Conservation (phyloP, 2,113 vertebrate genomes). For the Tylochromis polylepis region DNA sequence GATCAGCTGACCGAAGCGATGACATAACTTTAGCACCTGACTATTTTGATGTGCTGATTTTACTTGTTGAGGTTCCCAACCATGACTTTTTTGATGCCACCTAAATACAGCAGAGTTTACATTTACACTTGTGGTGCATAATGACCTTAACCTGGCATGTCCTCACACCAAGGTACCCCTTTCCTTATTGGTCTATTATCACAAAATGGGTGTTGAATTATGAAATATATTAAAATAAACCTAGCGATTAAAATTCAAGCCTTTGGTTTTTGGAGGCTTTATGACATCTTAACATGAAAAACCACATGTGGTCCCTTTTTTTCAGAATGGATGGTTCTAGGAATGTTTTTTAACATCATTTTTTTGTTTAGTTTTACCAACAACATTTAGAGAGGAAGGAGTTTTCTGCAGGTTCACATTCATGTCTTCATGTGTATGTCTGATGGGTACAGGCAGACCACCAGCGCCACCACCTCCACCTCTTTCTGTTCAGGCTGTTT, state of each 20-base stretch:
- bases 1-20: neutral
- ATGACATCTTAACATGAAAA: neutral
- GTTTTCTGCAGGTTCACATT: no score
- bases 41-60: no score
- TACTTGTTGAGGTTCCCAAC: neutral
- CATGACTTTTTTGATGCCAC: neutral
- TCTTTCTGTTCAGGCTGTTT: no score
- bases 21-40: accelerated
- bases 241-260: neutral
- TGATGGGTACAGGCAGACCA: no score
- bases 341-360: neutral
- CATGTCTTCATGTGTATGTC: no score
- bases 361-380: neutral
- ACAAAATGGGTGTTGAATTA: accelerated
- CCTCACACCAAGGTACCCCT: neutral
- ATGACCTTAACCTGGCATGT: neutral
- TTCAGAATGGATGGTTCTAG: neutral
- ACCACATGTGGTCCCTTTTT: accelerated
- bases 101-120: neutral
- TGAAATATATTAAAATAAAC: neutral
- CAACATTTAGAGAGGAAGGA: no score
- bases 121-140: neutral
- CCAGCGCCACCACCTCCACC: no score
- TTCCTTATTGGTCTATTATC: neutral
- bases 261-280: neutral